Base-by-base conservation (phyloP, 2,888 invertebrate genomes). In the Lysandra coridon region DNA sequence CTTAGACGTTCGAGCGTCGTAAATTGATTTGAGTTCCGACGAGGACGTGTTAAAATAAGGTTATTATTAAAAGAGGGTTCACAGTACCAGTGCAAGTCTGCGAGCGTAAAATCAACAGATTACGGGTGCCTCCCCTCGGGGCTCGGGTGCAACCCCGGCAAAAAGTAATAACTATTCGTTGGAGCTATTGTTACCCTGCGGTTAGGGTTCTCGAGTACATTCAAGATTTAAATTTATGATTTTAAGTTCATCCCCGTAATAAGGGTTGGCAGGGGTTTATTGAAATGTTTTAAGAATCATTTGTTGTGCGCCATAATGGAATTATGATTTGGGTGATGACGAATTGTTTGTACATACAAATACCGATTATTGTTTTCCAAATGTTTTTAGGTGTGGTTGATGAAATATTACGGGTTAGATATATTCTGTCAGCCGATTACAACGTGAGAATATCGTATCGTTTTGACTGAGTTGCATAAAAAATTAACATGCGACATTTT, bases 81-180 rank as follows among this genome's bases (percentile, higher is more conserved):
- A 85, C 83, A 84, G 86, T 86, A 86, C 86, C 83, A 79, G 82
- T 87, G 82, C 81, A 83, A 88, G 88, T 86, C 87, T 88, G 88
- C 85, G 89, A 91, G 93, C 92, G 93, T 92, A 93, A 93, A 94
- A 94, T 94, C 93, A 93, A 93, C 94, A 94, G 94, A 94, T 94
- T 94, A 94, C 89, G 85, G 87, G 87, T 86, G 90, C 92, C 89
- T 84, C 10, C 23, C 74, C 86, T 84, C 84, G 82, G 78, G 82
- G 78, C 78, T 37, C 80, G 85, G 84, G 88, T 82, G 83, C 87
- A 86, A 88, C 90, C 91, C 92, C 88, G 86, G 87, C 87, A 88
- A 89, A 84, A 84, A 84, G 84, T 91, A 87, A 89, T 90, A 90
- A 88, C 90, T 89, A 92, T 90, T 91, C 92, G 92, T 89, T 91